Percentiles rank a stretch among this genome's conserved stretches.
Conservation (phyloP, 2,113 vertebrate genomes). For the Nibea coibor region DNA sequence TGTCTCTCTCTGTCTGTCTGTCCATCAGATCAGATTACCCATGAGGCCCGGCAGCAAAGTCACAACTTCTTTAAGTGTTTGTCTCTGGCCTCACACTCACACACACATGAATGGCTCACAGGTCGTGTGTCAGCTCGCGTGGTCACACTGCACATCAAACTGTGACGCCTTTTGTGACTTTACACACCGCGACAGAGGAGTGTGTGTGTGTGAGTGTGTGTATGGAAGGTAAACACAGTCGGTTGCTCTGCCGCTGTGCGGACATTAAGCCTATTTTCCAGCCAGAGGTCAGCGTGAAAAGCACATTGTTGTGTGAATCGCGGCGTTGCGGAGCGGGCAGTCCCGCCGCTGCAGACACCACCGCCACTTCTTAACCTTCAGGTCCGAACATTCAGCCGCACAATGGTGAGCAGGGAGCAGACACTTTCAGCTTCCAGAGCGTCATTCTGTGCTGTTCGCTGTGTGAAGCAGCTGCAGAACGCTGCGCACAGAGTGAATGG, state of each 20-base stretch:
- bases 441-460: constrained; percentile 43
- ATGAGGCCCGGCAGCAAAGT: constrained; percentile 66
- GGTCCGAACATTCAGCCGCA: constrained; percentile 67
- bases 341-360: constrained; percentile 32
- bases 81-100: constrained; percentile 35
- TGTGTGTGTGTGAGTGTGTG: constrained; percentile 37
- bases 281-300: constrained; percentile 74
- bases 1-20: constrained; percentile 70
- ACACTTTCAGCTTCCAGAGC: constrained; percentile 53
- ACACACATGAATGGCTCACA: neutral
- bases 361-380: constrained; percentile 68
- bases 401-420: constrained; percentile 62
- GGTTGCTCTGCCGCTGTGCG: constrained; percentile 48
- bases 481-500: constrained; percentile 60
- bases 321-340: constrained; percentile 48
- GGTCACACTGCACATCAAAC: constrained; percentile 76
- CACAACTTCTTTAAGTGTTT: constrained; percentile 68
- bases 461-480: constrained; percentile 69
- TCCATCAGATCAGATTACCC: constrained; percentile 75
- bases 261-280: constrained; percentile 80
- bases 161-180: constrained; percentile 74
- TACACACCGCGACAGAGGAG: constrained; percentile 30
- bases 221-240: constrained; percentile 64
- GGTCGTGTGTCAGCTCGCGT: neutral
- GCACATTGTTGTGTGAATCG: constrained; percentile 70